Evolutionary conservation across 2,113 vertebrate genomes (phyloP).

Genomic region (Equus przewalskii): DNA sequence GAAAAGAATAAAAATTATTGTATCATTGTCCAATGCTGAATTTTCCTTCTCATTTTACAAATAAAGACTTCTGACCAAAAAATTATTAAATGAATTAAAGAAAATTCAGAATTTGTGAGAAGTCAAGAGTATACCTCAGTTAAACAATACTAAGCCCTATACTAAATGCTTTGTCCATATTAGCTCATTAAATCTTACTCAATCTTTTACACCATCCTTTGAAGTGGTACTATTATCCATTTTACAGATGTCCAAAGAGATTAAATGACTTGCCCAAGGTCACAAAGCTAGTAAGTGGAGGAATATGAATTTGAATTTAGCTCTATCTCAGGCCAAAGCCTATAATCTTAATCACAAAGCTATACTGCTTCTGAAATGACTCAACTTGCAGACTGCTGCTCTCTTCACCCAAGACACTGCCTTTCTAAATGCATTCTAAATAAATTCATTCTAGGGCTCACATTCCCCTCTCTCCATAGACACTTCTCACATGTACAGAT

Average conservation of each 20-base stretch:
- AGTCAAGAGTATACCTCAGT: not conserved
- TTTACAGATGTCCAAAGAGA: slow-evolving; percentile 45
- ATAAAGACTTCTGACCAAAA: slow-evolving; percentile 35
- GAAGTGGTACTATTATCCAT: slow-evolving; percentile 18
- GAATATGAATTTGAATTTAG: slow-evolving; percentile 25
- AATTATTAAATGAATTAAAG: slow-evolving; percentile 16
- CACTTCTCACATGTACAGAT: not conserved
- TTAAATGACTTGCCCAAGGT: slow-evolving; percentile 17
- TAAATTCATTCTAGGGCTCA: not conserved
- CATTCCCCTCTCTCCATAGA: not conserved
- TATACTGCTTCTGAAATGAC: slow-evolving; percentile 28
- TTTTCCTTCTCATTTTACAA: slow-evolving; percentile 35
- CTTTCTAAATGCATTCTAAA: slow-evolving; percentile 13
- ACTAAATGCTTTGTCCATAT: slow-evolving; percentile 1
- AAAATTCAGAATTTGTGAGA: slow-evolving; percentile 55
- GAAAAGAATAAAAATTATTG: slow-evolving; percentile 21
- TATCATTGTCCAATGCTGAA: not conserved
- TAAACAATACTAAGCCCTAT: slow-evolving; percentile 27
- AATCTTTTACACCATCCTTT: slow-evolving; percentile 38
- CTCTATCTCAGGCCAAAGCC: not conserved
- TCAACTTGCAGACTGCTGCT: not conserved
- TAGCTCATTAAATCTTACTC: slow-evolving; percentile 57
- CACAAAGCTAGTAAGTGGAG: not conserved
- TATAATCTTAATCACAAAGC: slow-evolving; percentile 39
- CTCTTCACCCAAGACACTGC: not conserved